phyloP scores from a whole-genome alignment of 2,113 vertebrate genomes.

The Triplophysa dalaica region DNA sequence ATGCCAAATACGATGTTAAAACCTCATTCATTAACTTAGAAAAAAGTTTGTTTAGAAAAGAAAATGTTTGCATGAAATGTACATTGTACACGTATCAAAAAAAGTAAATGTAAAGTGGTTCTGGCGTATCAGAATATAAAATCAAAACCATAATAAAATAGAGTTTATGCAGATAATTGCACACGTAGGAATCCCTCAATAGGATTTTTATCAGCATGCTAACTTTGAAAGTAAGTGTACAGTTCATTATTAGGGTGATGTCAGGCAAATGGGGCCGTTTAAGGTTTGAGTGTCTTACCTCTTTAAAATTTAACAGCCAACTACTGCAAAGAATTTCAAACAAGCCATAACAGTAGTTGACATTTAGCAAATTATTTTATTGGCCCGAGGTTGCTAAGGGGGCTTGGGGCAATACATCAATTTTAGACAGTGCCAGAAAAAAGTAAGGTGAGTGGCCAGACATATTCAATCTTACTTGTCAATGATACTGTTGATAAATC shows the following conservation, averaged over 20 bases:
- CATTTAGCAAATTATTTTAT: too few relatives aligned
- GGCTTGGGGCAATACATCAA: too few relatives aligned
- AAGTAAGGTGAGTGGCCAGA: too few relatives aligned
- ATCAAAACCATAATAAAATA: constrained; percentile 30
- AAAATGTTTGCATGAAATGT: constrained; percentile 40
- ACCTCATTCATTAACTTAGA: constrained; percentile 45
- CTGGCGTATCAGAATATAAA: constrained; percentile 6
- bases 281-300: too few relatives aligned
- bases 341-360: too few relatives aligned
- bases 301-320: too few relatives aligned
- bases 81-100: constrained; percentile 32
- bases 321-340: too few relatives aligned
- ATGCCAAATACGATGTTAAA: constrained; percentile 4
- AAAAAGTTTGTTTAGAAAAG: constrained; percentile 18
- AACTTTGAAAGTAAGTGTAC: constrained; percentile 5
- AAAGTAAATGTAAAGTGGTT: not conserved
- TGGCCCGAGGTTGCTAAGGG: too few relatives aligned
- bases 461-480: too few relatives aligned
- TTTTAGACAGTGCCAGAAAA: too few relatives aligned
- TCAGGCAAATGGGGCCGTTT: too few relatives aligned
- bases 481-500: too few relatives aligned
- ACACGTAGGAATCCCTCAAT: not conserved
- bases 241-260: not conserved
- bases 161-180: constrained; percentile 23
- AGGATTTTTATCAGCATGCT: constrained; percentile 20